Conservation (phyloP, 2,113 vertebrate species). For the Mesitornis unicolor region DNA sequence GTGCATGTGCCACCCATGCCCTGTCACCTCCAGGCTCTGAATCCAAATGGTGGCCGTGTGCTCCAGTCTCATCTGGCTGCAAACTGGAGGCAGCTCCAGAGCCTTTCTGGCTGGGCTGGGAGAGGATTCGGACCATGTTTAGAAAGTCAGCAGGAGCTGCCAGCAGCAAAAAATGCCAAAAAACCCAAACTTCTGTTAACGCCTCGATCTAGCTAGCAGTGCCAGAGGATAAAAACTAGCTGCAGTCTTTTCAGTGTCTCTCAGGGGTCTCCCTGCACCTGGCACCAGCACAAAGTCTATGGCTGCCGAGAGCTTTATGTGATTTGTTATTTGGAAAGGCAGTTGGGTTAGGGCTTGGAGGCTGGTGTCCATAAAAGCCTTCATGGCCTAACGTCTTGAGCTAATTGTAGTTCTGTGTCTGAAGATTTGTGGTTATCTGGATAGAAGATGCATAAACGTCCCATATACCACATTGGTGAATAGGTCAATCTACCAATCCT, state of each 20-base stretch:
- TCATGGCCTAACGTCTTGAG: background rate
- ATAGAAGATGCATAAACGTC: rapidly evolving
- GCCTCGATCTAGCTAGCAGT: background rate
- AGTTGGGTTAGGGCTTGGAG: background rate
- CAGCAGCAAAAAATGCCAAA: background rate
- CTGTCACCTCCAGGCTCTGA: background rate
- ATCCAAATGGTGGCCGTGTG: rapidly evolving
- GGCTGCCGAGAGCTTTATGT: background rate
- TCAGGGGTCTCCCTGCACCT: background rate
- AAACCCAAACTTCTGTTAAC: background rate
- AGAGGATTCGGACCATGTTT: background rate
- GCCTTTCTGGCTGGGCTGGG: background rate
- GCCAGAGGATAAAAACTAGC: background rate
- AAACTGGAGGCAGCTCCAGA: background rate
- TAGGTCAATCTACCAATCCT: background rate
- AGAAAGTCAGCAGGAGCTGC: background rate
- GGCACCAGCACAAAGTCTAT: background rate
- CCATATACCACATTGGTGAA: rapidly evolving
- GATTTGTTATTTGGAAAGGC: background rate
- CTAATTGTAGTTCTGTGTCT: background rate
- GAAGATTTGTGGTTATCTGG: background rate
- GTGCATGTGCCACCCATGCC: background rate
- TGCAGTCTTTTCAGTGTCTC: background rate
- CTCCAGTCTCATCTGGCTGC: background rate
- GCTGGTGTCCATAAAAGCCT: background rate